Conservation (phyloP, 1,140 invertebrate species). For the Aphelinus certus region DNA sequence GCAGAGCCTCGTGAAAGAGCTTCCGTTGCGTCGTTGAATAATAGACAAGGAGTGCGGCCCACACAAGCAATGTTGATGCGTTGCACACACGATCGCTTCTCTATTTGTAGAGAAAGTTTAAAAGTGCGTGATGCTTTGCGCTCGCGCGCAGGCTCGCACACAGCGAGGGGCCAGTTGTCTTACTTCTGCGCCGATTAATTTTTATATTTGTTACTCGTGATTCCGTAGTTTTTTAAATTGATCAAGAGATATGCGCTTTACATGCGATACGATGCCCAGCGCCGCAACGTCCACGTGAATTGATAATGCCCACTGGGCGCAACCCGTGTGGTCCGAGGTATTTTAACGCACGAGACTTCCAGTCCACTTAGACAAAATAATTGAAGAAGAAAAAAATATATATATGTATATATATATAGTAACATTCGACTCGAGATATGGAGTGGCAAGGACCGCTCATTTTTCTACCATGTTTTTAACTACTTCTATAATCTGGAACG, state of each 20-base stretch:
- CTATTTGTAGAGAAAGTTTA: slow-evolving; percentile 2
- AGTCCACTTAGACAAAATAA: slow-evolving; percentile 5
- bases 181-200: slow-evolving; percentile 39
- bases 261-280: slow-evolving; percentile 7
- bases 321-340: slow-evolving; percentile 24
- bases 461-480: background rate
- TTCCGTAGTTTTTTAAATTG: slow-evolving; percentile 45
- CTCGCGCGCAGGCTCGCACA: too few relatives aligned
- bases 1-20: background rate
- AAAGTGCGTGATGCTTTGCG: background rate
- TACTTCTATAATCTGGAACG: background rate
- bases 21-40: background rate
- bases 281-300: too few relatives aligned
- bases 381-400: background rate
- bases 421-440: slow-evolving; percentile 13
- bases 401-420: background rate
- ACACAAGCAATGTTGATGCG: background rate
- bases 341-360: slow-evolving; percentile 42
- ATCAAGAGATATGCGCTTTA: slow-evolving; percentile 40
- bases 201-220: slow-evolving; percentile 49
- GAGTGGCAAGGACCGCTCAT: slow-evolving; percentile 7
- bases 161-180: background rate
- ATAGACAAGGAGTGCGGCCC: background rate
- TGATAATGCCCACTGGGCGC: too few relatives aligned
- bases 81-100: slow-evolving; percentile 6